Evolutionary conservation across 2,113 vertebrate genomes (phyloP).

Genomic region (Calyptommatus sinebrachiatus): DNA sequence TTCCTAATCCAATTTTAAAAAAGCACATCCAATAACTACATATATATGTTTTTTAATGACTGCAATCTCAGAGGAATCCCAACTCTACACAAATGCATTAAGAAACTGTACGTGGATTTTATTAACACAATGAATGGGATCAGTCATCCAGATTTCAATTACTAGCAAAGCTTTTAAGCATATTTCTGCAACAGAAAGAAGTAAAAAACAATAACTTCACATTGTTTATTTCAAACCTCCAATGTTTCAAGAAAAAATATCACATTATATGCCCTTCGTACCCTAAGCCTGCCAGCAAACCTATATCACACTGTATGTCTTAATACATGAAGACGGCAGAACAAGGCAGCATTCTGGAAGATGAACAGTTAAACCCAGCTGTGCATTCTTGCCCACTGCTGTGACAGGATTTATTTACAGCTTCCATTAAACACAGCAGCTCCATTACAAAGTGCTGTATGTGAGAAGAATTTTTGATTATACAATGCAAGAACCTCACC

Average conservation of each 20-base stretch:
- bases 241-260: constrained; percentile 48
- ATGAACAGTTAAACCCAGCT: constrained; percentile 66
- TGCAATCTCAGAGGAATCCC: constrained; percentile 64
- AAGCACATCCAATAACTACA: constrained; percentile 71
- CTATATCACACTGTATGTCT: constrained; percentile 38
- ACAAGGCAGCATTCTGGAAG: constrained; percentile 50
- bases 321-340: constrained; percentile 23
- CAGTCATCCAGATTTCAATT: constrained; percentile 67
- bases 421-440: constrained; percentile 73
- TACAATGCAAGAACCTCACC: constrained; percentile 70
- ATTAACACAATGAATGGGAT: constrained; percentile 68
- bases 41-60: constrained; percentile 64
- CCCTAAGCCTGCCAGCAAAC: neutral
- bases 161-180: constrained; percentile 69
- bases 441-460: constrained; percentile 75
- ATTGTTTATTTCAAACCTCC: constrained; percentile 58
- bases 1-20: constrained; percentile 67
- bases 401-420: constrained; percentile 70
- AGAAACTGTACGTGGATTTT: constrained; percentile 69
- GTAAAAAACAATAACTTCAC: constrained; percentile 64
- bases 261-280: constrained; percentile 23
- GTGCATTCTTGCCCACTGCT: constrained; percentile 66
- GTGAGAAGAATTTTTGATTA: constrained; percentile 83
- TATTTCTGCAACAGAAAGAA: constrained; percentile 61
- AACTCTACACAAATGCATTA: constrained; percentile 56